phyloP scores from a whole-genome alignment of 92 coral and sea anemone genomes.

The Micromussa lordhowensis region DNA sequence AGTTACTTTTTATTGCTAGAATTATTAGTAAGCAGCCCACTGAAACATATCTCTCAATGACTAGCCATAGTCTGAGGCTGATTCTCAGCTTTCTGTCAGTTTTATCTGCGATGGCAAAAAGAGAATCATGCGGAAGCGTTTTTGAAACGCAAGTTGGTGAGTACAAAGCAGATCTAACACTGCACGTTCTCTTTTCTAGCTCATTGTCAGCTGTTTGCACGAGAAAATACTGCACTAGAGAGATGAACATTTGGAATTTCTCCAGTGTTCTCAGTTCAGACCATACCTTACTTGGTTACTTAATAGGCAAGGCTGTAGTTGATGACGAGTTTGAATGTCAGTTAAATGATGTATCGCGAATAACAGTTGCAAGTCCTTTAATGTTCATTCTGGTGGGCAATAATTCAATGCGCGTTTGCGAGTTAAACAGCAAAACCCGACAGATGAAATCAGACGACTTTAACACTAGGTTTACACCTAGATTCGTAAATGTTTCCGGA shows the following conservation, averaged over 20 bases:
- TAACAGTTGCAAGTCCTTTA: neutral
- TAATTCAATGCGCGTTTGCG: neutral
- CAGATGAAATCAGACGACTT: neutral
- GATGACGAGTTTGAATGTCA: neutral
- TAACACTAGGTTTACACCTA: too few species aligned
- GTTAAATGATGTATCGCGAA: neutral
- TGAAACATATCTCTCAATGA: neutral
- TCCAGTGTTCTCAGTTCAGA: too few species aligned
- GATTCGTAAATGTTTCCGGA: too few species aligned
- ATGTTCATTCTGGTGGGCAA: neutral
- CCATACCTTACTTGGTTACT: too few species aligned
- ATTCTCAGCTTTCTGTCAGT: too few species aligned
- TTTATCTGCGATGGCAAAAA: too few species aligned
- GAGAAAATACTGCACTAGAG: too few species aligned
- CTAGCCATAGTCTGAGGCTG: neutral
- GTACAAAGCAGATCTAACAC: neutral
- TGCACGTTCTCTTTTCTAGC: neutral
- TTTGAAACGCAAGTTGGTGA: neutral
- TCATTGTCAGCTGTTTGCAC: neutral
- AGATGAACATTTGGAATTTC: too few species aligned
- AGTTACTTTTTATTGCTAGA: neutral
- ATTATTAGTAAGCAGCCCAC: neutral
- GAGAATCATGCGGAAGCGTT: neutral
- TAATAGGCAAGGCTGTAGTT: neutral
- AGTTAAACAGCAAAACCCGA: neutral